phyloP scores from a whole-genome alignment of 1,140 invertebrate genomes.

The Acromyrmex charruanus region DNA sequence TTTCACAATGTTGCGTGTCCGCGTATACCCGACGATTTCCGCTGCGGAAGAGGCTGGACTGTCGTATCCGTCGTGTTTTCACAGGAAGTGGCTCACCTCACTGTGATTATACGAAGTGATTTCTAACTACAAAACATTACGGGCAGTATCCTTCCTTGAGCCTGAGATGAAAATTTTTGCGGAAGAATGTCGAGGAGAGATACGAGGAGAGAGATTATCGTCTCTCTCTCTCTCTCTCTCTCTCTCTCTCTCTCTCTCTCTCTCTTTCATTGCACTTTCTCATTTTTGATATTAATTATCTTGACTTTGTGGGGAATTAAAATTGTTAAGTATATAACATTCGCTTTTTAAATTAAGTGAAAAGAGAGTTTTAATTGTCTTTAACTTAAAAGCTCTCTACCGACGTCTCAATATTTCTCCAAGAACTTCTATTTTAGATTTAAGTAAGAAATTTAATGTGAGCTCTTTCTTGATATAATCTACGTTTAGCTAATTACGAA shows the following conservation, averaged over 20 bases:
- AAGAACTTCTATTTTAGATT: neutral
- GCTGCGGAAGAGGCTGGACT: conserved; percentile 2
- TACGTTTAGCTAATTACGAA: neutral
- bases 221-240: neutral
- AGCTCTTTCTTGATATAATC: neutral
- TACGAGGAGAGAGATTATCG: neutral
- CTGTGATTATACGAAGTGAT: conserved; percentile 38
- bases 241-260: neutral
- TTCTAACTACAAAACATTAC: conserved; percentile 16
- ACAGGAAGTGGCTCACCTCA: conserved; percentile 1
- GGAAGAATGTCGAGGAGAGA: neutral
- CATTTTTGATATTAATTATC: conserved; percentile 19
- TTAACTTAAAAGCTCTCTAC: conserved; percentile 9
- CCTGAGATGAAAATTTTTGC: neutral
- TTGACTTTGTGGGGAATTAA: neutral
- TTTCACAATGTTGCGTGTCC: conserved; percentile 41
- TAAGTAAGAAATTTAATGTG: neutral
- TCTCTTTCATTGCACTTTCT: neutral
- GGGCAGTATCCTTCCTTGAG: neutral
- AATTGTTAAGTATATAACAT: conserved; percentile 8
- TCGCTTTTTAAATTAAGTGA: neutral
- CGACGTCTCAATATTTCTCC: conserved; percentile 20
- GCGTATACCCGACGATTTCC: neutral
- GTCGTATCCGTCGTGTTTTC: conserved; percentile 32
- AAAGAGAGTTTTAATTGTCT: conserved; percentile 11